A percentile compares a stretch with the other conserved stretches of the same genome.
These are phyloP conservation scores for Bombus affinis DNA, from an alignment of 1,140 invertebrate species.

Conservation along the genomic window DNA sequence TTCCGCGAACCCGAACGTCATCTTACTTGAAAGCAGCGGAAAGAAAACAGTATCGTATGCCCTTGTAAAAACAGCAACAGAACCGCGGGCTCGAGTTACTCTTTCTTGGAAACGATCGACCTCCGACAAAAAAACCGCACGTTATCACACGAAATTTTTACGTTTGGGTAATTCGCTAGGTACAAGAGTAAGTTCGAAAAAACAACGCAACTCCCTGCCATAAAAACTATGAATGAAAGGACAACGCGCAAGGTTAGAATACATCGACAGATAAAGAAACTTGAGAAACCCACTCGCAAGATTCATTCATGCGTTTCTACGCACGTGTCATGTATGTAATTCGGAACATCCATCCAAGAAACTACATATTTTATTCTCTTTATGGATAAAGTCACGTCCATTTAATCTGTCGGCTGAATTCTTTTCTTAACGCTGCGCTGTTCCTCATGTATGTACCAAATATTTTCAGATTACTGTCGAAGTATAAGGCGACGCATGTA, in stretches of 20 bases:
- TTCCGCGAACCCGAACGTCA: constrained; percentile 8
- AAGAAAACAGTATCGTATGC: constrained; percentile 11
- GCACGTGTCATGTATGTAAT: neutral
- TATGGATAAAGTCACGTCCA: too few species aligned
- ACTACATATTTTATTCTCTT: too few species aligned
- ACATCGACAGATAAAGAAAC: neutral
- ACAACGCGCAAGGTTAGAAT: neutral
- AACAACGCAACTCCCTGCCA: neutral
- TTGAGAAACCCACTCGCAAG: neutral
- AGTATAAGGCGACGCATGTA: neutral
- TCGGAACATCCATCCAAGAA: too few species aligned
- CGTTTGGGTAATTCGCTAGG: neutral
- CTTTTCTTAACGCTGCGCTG: too few species aligned
- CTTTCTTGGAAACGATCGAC: constrained; percentile 21
- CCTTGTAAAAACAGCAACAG: neutral
- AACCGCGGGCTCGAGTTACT: neutral
- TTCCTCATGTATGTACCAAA: too few species aligned
- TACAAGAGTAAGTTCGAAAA: neutral
- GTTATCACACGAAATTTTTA: neutral
- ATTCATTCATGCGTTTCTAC: neutral
- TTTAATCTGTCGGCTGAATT: too few species aligned
- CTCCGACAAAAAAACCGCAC: neutral
- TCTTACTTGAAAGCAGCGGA: constrained; percentile 8
- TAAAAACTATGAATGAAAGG: neutral
- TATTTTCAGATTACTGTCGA: neutral